Evolutionary conservation across 2,797 vertebrate genomes (phyloP).

Genomic region (Coluber constrictor): DNA sequence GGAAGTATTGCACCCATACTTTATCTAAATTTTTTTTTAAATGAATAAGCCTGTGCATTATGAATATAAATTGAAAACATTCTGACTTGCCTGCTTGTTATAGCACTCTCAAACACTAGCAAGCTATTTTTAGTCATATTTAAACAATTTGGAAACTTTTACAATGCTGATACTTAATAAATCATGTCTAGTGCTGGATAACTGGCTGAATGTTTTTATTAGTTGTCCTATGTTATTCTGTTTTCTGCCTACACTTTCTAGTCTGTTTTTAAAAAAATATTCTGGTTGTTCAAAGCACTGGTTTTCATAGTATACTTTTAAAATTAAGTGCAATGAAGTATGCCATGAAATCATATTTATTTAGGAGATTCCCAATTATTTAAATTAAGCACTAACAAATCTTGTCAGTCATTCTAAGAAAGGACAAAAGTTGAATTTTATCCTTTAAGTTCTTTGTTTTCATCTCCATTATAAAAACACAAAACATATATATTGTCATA

Average conservation of each 20-base stretch:
- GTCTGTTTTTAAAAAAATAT: not conserved
- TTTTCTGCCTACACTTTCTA: not conserved
- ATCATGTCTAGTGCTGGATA: not conserved
- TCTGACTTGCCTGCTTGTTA: not conserved
- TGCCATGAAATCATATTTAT: not conserved
- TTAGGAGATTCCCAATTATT: not conserved
- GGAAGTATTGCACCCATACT: not conserved
- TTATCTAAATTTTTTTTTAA: not conserved
- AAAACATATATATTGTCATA: not conserved
- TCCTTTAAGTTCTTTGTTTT: not conserved
- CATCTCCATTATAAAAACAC: not conserved
- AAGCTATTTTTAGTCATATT: slow-evolving; percentile 12
- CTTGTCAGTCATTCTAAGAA: not conserved
- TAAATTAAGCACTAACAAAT: not conserved
- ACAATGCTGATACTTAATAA: not conserved
- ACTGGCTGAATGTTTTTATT: not conserved
- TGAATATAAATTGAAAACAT: not conserved
- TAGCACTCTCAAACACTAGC: not conserved
- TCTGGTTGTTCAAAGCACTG: not conserved
- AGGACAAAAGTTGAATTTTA: not conserved
- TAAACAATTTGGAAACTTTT: not conserved
- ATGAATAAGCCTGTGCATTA: not conserved
- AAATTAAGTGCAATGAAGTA: slow-evolving; percentile 7
- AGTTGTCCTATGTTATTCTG: not conserved
- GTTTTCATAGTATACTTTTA: slow-evolving; percentile 4